Evolutionary conservation across 2,888 invertebrate species (phyloP).

Genomic region (Mimas tiliae): DNA sequence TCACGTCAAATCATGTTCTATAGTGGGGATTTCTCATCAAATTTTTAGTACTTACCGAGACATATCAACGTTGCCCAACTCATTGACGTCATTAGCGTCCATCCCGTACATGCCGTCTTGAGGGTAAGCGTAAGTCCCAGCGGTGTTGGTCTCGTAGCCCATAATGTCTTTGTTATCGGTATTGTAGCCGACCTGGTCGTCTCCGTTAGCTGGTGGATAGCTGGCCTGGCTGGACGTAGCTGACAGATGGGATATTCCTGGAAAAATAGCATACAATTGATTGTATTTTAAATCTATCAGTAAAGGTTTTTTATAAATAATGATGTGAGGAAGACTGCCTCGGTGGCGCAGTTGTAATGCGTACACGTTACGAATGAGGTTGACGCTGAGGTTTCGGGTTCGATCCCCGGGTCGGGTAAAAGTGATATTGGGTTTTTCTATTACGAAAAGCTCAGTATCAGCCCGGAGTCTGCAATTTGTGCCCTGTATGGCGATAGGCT

Average conservation of each 20-base stretch:
- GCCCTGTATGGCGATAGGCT: no score
- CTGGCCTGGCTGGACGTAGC: constrained; percentile 78
- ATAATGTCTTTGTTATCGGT: constrained; percentile 86
- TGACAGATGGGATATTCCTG: constrained; percentile 85
- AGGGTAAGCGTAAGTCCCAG: constrained; percentile 75
- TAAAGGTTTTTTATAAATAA: not conserved
- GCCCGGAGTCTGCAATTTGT: no score
- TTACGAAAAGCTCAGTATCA: no score
- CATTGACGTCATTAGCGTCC: constrained; percentile 67
- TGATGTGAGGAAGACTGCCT: no score
- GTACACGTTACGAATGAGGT: no score
- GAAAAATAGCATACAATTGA: constrained; percentile 31
- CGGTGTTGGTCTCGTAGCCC: constrained; percentile 78
- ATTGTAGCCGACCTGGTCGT: constrained; percentile 83
- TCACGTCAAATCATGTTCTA: no score
- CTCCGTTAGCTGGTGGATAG: constrained; percentile 86
- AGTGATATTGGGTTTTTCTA: no score
- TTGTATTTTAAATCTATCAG: not conserved
- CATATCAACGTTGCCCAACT: constrained; percentile 77
- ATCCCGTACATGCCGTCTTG: constrained; percentile 62
- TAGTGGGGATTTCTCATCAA: no score
- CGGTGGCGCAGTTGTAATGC: no score
- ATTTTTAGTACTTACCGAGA: constrained; percentile 58
- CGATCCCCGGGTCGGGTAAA: no score
- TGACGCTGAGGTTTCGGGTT: no score